Evolutionary conservation across 2,797 vertebrate genomes (phyloP).

Genomic region (Vespertilio murinus): DNA sequence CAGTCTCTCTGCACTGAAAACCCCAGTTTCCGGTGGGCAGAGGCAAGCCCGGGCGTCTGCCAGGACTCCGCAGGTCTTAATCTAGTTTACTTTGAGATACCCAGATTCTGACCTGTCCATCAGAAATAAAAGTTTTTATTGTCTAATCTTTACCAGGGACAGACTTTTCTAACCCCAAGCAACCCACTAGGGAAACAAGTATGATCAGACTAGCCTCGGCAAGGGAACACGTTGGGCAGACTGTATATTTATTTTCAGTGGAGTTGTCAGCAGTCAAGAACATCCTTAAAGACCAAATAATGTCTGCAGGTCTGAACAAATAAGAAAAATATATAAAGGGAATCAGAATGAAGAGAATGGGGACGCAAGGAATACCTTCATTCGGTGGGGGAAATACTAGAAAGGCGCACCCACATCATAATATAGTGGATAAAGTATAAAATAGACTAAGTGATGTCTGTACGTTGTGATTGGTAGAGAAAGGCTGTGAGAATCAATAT

Average conservation of each 20-base stretch:
- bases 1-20: background rate
- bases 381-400: background rate
- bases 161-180: background rate
- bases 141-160: background rate
- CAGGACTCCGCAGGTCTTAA: background rate
- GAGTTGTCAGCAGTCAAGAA: background rate
- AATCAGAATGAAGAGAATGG: background rate
- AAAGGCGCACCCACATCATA: background rate
- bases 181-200: background rate
- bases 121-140: background rate
- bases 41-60: constrained; percentile 54
- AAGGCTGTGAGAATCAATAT: background rate
- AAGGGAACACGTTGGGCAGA: background rate
- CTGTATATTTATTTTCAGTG: background rate
- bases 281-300: background rate
- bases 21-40: constrained; percentile 55
- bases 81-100: background rate
- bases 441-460: background rate
- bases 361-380: background rate
- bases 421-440: background rate
- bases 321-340: background rate
- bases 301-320: background rate
- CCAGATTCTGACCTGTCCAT: background rate
- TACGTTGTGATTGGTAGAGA: background rate
- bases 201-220: background rate